Conservation (phyloP, 2,113 vertebrate species). For the Lepus americanus region DNA sequence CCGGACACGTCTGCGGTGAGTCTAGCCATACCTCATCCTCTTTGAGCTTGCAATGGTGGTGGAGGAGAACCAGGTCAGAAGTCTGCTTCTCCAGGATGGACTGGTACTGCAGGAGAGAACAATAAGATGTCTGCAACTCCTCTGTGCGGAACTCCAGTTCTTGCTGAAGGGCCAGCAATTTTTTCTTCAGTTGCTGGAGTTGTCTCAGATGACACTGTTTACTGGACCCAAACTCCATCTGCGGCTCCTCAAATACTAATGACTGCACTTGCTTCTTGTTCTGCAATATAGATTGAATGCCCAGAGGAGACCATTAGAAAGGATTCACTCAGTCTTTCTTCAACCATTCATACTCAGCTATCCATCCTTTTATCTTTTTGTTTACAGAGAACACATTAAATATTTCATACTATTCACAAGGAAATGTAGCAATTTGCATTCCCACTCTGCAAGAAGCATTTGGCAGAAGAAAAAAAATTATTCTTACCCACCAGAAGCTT, state of each 20-base stretch:
- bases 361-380: not conserved
- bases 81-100: constrained; percentile 79
- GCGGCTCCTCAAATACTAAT: constrained; percentile 51
- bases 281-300: constrained; percentile 28
- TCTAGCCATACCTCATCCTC: constrained; percentile 85
- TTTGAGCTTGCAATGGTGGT: constrained; percentile 84
- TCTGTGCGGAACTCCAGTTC: constrained; percentile 84
- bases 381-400: constrained; percentile 29
- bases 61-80: constrained; percentile 82
- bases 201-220: constrained; percentile 80
- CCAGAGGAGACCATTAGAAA: constrained; percentile 10
- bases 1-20: not conserved
- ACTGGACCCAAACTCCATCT: constrained; percentile 48
- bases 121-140: constrained; percentile 80
- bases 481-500: not conserved
- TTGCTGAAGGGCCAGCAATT: constrained; percentile 80
- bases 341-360: not conserved
- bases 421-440: not conserved
- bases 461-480: not conserved
- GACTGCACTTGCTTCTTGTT: constrained; percentile 28
- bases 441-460: not conserved
- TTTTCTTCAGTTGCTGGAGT: constrained; percentile 80
- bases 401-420: not conserved
- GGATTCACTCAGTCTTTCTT: not conserved
- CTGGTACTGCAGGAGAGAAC: constrained; percentile 85